Percentiles rank a stretch among this genome's conserved stretches.
Conservation (phyloP, 2,797 vertebrate species). For the Spea hammondii region DNA sequence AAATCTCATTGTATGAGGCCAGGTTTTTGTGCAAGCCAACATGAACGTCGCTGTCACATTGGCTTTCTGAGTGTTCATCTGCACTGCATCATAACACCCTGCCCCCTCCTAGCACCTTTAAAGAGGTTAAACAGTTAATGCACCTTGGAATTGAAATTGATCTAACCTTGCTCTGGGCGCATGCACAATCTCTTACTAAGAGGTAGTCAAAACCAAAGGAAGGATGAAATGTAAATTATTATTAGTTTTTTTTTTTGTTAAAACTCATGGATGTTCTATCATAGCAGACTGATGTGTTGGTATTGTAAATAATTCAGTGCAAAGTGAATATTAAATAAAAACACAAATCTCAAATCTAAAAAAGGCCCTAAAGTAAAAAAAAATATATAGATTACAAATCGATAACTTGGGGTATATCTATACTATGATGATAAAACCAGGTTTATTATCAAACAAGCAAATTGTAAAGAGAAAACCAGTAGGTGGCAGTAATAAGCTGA, state of each 20-base stretch:
- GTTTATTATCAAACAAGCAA: not conserved
- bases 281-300: not conserved
- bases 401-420: no score
- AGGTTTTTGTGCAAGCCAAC: slow-evolving; percentile 23
- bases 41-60: slow-evolving; percentile 20
- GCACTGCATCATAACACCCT: slow-evolving; percentile 23
- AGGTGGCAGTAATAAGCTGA: slow-evolving; percentile 51
- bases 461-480: slow-evolving; percentile 23
- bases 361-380: no score
- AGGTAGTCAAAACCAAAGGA: slow-evolving; percentile 5
- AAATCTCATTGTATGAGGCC: slow-evolving; percentile 8
- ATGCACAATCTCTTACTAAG: slow-evolving; percentile 39
- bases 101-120: not conserved
- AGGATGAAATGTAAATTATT: slow-evolving; percentile 9
- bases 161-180: slow-evolving; percentile 47
- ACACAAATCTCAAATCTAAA: not conserved
- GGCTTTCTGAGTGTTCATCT: slow-evolving; percentile 29
- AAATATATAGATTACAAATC: no score
- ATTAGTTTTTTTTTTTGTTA: not conserved
- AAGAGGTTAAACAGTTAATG: slow-evolving; percentile 49
- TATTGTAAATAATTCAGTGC: not conserved
- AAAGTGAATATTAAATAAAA: not conserved
- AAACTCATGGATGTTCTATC: not conserved
- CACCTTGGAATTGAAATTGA: slow-evolving; percentile 51
- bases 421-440: no score